Conservation (phyloP, 2,888 invertebrate genomes). For the Epiblema foenella region DNA sequence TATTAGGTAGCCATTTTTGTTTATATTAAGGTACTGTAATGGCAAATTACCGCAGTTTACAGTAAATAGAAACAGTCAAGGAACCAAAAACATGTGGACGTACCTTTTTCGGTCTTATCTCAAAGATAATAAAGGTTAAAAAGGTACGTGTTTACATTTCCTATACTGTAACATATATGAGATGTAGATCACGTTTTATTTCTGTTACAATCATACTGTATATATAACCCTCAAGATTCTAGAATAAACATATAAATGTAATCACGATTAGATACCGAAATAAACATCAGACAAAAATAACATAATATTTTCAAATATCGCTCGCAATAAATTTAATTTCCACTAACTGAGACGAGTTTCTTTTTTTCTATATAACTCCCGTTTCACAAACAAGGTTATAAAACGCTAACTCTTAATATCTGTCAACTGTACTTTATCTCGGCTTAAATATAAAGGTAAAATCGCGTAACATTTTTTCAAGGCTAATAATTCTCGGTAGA, state of each 20-base stretch:
- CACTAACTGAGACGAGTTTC: constrained; percentile 28
- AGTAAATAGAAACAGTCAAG: too few species aligned
- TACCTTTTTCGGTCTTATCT: too few species aligned
- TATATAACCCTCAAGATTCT: not conserved
- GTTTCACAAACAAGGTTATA: constrained; percentile 40
- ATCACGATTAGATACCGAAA: not conserved
- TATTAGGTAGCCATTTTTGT: too few species aligned
- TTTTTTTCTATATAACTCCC: constrained; percentile 32
- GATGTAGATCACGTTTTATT: not conserved
- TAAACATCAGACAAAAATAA: not conserved
- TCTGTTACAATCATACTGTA: not conserved
- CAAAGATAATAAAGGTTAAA: too few species aligned
- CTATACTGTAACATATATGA: too few species aligned
- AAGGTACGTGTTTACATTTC: too few species aligned
- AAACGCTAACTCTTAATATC: constrained; percentile 44
- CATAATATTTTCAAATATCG: constrained; percentile 13
- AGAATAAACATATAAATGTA: not conserved
- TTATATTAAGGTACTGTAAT: too few species aligned
- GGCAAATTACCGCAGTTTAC: too few species aligned
- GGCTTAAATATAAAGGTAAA: constrained; percentile 57
- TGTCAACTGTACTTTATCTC: constrained; percentile 42
- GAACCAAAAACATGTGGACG: too few species aligned
- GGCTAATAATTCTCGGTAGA: constrained; percentile 71
- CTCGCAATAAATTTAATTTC: constrained; percentile 24
- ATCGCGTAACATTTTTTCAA: constrained; percentile 68